Base-by-base conservation (phyloP, 2,797 vertebrate species). In the Sebastiscus albofasciatus region DNA sequence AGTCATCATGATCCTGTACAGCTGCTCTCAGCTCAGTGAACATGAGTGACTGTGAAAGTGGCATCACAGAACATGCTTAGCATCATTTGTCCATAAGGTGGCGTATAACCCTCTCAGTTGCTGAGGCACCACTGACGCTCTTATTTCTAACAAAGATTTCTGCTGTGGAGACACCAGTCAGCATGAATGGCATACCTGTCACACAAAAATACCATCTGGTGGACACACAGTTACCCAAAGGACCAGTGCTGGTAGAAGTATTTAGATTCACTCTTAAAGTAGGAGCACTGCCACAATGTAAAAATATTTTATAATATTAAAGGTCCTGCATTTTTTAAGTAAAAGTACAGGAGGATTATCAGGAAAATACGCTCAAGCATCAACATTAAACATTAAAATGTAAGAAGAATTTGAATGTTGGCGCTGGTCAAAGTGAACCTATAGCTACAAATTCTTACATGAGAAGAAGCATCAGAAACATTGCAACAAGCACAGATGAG, bases 41-140 rank as follows among this genome's bases (percentile, higher is more conserved):
- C 67, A 52, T 34, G 67, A 81, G 36, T 46, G 42, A 20, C 42
- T 46, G 42, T 46, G 42, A 18, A 18, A 46, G 42, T 60, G 79
- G 71, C 69, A 33, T 61, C 67, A 18, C 64, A 29, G 68, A 77
- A 56, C 11, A 13, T 80, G 90, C 80, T 58, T 10, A 2, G 56
- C 91, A 60, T 33, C 56, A 0, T 89, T 81, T 65, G 88, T 87
- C 93, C 94, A 92, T 86, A 14, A 84, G 94, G 93, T 92, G 94
- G 94, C 92, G 90, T 80, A 65, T 86, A 5, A 77, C 68, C 7
- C 93, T 92, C 82, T 93, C 79, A 75, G 55, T 89, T 90, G 49
- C 79, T 46, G 26, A 54, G 9, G 11, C 55, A 12, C 24, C 24
- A 2, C 77, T 75, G 36, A 74, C 11, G 4, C 20, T 75, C n/a